Evolutionary conservation across 2,888 invertebrate species (phyloP), one percentile per base, ranked within the genome.

Genomic region (Dicyrtomina minuta): DNA sequence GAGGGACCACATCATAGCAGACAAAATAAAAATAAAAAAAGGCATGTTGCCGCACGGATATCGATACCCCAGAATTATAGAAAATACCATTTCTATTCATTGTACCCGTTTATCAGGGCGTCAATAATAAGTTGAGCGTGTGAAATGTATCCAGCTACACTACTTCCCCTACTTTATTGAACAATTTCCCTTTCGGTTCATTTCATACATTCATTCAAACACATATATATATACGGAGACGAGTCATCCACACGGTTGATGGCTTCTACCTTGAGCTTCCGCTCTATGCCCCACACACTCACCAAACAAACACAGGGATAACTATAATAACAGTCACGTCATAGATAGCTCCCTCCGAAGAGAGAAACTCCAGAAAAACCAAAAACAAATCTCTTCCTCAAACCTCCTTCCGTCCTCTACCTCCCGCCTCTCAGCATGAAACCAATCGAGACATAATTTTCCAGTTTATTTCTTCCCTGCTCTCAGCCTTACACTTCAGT

Each of bases 101-200:
- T 70, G 70, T 70, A 55, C 66, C 62, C 49, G 67, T 62, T 67
- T 61, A 70, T 62, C 66, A 70, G 66, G 66, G 64, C 58, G 70
- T 66, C 62, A 66, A 67, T 67, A 67, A 67, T 67, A 58, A 58
- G 17, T 59, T 67, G 49, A 59, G 59, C 60, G 68, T 72, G 70
- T 72, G 72, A 70, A 74, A 74, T 72, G 69, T 70, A 74, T 72
- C 74, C 74, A 72, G 17, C 64, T 59, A 70, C 69, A 70, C 68
- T 70, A 70, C 43, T 64, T 53, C 58, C 58, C 44, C 56, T 44
- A 49, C 27, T 70, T 66, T 66, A 70, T 66, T 70, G 61, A 70
- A 66, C 70, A 61, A 66, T 70, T 62, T 70, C 66, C 56, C 70
- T 70, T 62, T 60, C 66, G 56, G 33, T 61, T 66, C 59, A 66